phyloP scores from a whole-genome alignment of 2,113 vertebrate genomes.

The Choloepus hoffmanni region DNA sequence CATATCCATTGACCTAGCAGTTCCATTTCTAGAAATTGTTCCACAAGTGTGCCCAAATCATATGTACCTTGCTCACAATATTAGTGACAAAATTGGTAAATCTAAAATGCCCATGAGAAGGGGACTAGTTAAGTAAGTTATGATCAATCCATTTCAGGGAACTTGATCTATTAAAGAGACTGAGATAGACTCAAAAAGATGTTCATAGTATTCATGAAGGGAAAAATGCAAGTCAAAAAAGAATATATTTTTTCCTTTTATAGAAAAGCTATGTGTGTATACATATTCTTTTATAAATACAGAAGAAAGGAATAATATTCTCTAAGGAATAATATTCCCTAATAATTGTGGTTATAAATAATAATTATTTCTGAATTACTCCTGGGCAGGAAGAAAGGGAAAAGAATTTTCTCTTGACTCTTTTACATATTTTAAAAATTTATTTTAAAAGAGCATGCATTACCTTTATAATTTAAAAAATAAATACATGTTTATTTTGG shows the following conservation, averaged over 20 bases:
- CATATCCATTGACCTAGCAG: not conserved
- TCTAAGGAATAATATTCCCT: not conserved
- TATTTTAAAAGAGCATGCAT: not conserved
- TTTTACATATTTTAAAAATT: not conserved
- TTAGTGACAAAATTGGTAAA: not conserved
- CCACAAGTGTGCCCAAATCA: not conserved
- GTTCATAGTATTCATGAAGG: not conserved
- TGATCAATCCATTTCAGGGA: not conserved
- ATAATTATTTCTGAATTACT: not conserved
- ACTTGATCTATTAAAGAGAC: not conserved
- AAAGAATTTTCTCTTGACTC: not conserved
- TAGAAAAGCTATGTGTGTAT: not conserved
- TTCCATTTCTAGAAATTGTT: not conserved
- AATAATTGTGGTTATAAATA: not conserved
- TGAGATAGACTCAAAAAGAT: not conserved
- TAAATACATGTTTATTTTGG: not conserved
- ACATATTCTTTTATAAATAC: constrained; percentile 1
- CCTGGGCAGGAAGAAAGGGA: not conserved
- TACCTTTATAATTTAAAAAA: not conserved
- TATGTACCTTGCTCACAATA: not conserved
- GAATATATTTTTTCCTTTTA: not conserved
- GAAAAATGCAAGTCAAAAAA: not conserved
- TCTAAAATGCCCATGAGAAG: not conserved
- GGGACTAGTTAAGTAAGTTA: not conserved
- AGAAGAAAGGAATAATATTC: not conserved